phyloP scores from a whole-genome alignment of 1,140 invertebrate genomes.

The Berghia stephanieae region DNA sequence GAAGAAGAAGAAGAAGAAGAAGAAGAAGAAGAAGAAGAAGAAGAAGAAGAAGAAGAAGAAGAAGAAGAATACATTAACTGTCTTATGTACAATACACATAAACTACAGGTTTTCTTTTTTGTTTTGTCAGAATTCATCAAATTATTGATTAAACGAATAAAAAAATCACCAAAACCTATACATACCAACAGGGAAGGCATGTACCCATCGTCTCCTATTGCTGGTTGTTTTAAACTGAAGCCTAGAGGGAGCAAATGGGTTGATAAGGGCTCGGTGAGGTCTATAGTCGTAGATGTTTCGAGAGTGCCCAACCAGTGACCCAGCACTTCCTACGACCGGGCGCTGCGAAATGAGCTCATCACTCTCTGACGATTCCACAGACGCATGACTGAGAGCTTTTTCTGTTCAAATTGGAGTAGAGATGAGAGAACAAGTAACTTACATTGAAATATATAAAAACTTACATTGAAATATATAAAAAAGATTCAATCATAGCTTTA shows the following conservation, averaged over 20 bases:
- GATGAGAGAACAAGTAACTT: background rate
- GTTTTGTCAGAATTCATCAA: background rate
- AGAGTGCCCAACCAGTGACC: constrained; percentile 56
- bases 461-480: no score
- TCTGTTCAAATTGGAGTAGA: constrained; percentile 36
- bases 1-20: no score
- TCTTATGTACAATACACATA: background rate
- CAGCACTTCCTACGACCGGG: constrained; percentile 60
- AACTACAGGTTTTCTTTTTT: background rate
- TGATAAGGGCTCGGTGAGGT: constrained; percentile 72
- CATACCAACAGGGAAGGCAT: constrained; percentile 93
- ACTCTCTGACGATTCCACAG: constrained; percentile 48
- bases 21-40: no score
- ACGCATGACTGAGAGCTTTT: constrained; percentile 39
- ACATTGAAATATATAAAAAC: no score
- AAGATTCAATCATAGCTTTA: no score
- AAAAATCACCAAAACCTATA: background rate
- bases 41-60: no score
- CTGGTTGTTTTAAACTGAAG: constrained; percentile 96
- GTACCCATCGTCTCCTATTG: constrained; percentile 95
- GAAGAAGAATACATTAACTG: no score
- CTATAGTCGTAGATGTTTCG: constrained; percentile 41
- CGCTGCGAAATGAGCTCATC: constrained; percentile 44
- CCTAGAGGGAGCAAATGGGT: constrained; percentile 97
- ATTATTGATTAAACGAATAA: background rate